Evolutionary conservation across 1,140 invertebrate species (phyloP).

Genomic region (Drosophila seguyi): DNA sequence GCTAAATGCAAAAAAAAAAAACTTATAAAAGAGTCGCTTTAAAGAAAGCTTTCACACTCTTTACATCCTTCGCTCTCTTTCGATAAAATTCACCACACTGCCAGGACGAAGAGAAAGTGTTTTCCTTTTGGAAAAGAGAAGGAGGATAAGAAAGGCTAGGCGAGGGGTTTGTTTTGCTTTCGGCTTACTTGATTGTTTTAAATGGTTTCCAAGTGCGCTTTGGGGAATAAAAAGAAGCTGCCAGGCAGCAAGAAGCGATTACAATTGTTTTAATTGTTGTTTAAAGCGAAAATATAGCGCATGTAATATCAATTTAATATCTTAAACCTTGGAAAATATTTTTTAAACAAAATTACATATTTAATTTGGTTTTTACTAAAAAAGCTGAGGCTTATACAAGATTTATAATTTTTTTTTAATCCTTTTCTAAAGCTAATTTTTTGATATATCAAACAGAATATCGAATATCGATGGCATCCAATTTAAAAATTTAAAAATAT

Average conservation of each 20-base stretch:
- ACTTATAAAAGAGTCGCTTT: conserved; percentile 1
- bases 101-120: background rate
- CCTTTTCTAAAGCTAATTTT: no score
- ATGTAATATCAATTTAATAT: background rate
- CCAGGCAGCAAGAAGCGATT: background rate
- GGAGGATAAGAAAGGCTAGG: background rate
- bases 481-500: no score
- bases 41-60: conserved; percentile 18
- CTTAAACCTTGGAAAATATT: background rate
- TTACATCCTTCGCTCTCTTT: background rate
- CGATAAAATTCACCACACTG: background rate
- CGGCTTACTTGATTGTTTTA: conserved; percentile 21
- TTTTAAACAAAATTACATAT: no score
- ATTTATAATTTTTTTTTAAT: no score
- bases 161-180: conserved; percentile 44
- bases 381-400: no score
- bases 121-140: background rate
- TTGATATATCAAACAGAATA: no score
- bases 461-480: no score
- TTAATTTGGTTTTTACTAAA: accelerated
- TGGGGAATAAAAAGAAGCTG: conserved; percentile 1
- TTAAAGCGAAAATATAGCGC: background rate
- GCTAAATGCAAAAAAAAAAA: background rate
- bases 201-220: conserved; percentile 18
- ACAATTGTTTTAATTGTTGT: background rate